Conservation (phyloP, 2,888 invertebrate species). For the Tetragonula carbonaria region DNA sequence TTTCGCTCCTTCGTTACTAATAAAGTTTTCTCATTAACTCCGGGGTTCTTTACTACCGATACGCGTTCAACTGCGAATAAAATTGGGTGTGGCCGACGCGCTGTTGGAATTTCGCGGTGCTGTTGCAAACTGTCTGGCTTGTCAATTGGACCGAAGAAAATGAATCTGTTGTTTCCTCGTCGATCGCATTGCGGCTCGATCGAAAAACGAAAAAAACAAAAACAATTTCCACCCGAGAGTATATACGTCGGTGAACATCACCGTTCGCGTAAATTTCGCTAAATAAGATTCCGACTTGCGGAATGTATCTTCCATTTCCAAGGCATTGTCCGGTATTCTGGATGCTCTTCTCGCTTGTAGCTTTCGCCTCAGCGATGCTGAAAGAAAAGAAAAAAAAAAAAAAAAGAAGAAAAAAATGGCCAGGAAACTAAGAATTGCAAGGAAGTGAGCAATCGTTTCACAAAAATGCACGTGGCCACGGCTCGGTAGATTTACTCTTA, state of each 20-base stretch:
- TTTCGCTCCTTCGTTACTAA: background rate
- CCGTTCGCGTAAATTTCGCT: constrained; percentile 2
- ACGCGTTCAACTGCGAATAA: background rate
- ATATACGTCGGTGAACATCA: background rate
- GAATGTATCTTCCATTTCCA: constrained; percentile 24
- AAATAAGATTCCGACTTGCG: constrained; percentile 10
- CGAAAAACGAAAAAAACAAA: no score
- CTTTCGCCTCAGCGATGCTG: background rate
- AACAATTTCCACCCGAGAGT: background rate
- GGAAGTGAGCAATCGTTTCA: constrained; percentile 17
- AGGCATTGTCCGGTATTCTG: constrained; percentile 31
- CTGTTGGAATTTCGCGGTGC: background rate
- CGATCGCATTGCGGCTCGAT: no score
- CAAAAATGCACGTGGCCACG: constrained; percentile 18
- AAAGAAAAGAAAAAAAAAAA: no score
- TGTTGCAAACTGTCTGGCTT: no score
- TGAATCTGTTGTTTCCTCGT: background rate
- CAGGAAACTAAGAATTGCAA: constrained; percentile 15
- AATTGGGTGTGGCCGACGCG: background rate
- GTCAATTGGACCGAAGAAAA: background rate
- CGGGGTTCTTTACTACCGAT: constrained; percentile 8
- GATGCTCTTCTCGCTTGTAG: constrained; percentile 17
- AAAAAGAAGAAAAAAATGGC: background rate
- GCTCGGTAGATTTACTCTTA: constrained; percentile 52
- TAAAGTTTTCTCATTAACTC: constrained; percentile 1